These are phyloP conservation scores for Tethya wilhelma DNA, from an alignment of 37 sponge, comb jelly and placozoan genomes.

Conservation along the genomic window DNA sequence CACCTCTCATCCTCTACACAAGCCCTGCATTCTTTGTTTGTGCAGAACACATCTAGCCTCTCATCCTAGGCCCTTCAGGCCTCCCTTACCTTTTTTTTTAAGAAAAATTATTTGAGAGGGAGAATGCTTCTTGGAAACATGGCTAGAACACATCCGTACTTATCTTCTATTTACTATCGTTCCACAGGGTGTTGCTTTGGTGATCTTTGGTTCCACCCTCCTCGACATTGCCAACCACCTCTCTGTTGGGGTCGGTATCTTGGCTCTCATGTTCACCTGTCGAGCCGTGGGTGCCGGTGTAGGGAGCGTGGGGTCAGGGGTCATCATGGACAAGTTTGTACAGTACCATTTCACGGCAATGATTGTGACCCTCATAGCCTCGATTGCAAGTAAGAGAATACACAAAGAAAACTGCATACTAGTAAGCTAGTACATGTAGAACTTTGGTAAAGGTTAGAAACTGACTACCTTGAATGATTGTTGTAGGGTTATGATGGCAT, in stretches of 20 bases:
- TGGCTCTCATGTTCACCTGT: conserved; percentile 49
- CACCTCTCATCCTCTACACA: no score
- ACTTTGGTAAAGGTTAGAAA: no score
- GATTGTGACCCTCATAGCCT: background rate
- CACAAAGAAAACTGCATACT: background rate
- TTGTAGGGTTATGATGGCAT: background rate
- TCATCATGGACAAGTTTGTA: conserved; percentile 42
- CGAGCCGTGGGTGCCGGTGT: conserved; percentile 42
- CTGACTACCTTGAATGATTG: background rate
- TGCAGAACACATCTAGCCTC: no score
- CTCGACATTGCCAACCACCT: conserved; percentile 56
- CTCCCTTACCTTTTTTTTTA: no score
- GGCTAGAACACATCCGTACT: no score
- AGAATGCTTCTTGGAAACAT: no score
- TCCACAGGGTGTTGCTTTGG: conserved; percentile 37
- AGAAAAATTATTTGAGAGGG: no score
- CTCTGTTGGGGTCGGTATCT: background rate
- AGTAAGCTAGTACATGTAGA: background rate
- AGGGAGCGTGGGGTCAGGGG: conserved; percentile 50
- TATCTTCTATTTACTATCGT: no score
- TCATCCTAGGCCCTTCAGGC: no score
- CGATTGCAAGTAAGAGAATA: conserved; percentile 18
- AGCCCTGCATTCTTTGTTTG: no score
- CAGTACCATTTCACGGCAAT: conserved; percentile 4
- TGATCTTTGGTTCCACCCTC: conserved; percentile 62